These are phyloP conservation scores for Perca schrenkii DNA, from an alignment of 2,113 vertebrate species.

Conservation along the genomic window DNA sequence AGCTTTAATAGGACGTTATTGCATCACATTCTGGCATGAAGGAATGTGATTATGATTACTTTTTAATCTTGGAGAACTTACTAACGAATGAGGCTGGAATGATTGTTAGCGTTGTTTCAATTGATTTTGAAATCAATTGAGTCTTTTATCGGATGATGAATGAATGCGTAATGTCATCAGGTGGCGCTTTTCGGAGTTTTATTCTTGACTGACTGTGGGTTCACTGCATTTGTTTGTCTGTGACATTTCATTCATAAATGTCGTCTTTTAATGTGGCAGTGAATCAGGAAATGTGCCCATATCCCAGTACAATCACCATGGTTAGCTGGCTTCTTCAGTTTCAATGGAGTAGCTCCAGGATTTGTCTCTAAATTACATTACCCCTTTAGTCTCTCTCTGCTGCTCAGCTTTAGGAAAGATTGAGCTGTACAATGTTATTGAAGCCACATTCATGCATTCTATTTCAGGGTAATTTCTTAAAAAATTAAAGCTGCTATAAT, in stretches of 20 bases:
- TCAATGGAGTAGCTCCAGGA: not conserved
- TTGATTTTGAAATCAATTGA: not conserved
- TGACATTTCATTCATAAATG: slow-evolving; percentile 10
- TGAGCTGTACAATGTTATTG: not conserved
- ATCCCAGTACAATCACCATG: not conserved
- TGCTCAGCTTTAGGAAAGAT: not conserved
- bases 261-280: slow-evolving; percentile 14
- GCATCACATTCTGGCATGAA: slow-evolving; percentile 23
- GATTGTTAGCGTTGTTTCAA: not conserved
- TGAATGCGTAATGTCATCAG: not conserved
- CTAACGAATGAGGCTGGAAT: slow-evolving; percentile 1
- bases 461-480: not conserved
- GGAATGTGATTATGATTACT: not conserved
- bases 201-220: not conserved
- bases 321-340: not conserved
- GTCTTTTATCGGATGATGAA: not conserved
- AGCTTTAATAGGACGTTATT: slow-evolving; percentile 14
- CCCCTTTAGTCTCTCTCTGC: slow-evolving; percentile 18
- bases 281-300: slow-evolving; percentile 8
- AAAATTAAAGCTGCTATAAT: not conserved
- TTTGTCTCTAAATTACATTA: slow-evolving; percentile 13
- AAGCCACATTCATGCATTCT: not conserved
- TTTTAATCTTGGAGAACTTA: slow-evolving; percentile 12
- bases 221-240: not conserved
- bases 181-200: not conserved